phyloP scores from a whole-genome alignment of 2,888 invertebrate species.

The Drosophila helvetica region DNA sequence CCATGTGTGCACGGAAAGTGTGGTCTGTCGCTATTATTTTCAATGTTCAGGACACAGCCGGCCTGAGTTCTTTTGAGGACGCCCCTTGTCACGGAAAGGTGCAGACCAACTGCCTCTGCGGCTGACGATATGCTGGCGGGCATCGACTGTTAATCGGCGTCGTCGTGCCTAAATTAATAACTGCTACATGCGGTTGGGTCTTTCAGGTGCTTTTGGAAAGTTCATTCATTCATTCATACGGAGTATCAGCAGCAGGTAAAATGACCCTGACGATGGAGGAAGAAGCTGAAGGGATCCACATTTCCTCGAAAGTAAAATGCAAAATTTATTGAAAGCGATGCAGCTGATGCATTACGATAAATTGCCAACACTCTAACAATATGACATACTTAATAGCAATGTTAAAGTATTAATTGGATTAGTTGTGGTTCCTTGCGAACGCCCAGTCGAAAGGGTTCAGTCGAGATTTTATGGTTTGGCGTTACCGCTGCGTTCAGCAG shows the following conservation, averaged over 20 bases:
- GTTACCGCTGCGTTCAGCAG: background rate
- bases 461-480: too few species aligned
- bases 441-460: background rate
- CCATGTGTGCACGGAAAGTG: constrained; percentile 15
- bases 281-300: constrained; percentile 24
- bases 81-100: constrained; percentile 68
- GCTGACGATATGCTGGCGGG: constrained; percentile 48
- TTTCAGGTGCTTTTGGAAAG: constrained; percentile 66
- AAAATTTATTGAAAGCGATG: constrained; percentile 47
- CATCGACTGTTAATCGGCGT: constrained; percentile 35
- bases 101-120: constrained; percentile 60
- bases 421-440: background rate
- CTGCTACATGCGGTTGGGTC: constrained; percentile 61
- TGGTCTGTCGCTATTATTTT: constrained; percentile 35
- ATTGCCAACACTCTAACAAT: too few species aligned
- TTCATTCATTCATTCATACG: constrained; percentile 26
- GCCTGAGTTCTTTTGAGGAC: constrained; percentile 43
- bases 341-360: constrained; percentile 43
- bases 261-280: constrained; percentile 22
- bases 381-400: too few species aligned
- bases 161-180: constrained; percentile 65
- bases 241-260: constrained; percentile 33
- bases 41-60: constrained; percentile 18
- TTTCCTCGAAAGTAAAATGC: constrained; percentile 50
- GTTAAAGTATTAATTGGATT: background rate